Base-by-base conservation (phyloP, 2,888 invertebrate species). In the Melieria omissa region DNA sequence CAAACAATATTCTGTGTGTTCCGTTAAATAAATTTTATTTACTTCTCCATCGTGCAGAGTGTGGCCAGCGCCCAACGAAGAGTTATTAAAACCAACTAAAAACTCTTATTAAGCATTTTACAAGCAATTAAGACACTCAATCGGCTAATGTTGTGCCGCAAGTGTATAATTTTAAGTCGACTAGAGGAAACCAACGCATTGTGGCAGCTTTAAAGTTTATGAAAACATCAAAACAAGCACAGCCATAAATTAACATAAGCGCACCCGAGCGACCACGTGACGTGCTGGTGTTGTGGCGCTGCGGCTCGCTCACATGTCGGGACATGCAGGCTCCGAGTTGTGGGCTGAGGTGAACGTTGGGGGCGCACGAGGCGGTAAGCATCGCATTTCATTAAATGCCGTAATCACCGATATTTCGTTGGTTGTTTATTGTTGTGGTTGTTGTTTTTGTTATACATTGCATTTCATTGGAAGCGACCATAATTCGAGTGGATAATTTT, bases 331-430 rank as follows among this genome's bases (percentile, higher is more conserved):
- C 45, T 0, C 3, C 49, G 42, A 47, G 47, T 42, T 61, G 29
- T 60, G 62, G 44, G 4, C 47, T 14, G 45, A 16, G 5, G 63
- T 16, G 4, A 5, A 52, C n/a, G 14, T 14, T 8, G 52, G 7
- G n/a, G 4, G 52, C 12, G 8, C 4, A 52, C 12, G n/a, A 52
- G 64, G 52, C 54, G 52, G 52, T 52, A 12, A 41, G 62, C 62
- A 62, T 69, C 69, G 63, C 55, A 69, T 69, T 69, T 62, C 69
- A 45, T 46, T 63, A 45, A 62, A 62, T 54, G n/a, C 69, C 41
- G 46, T 62, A 69, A 69, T 62, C 69, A n/a, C 44, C 46, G 69
- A 62, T 69, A 69, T 62, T 63, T 55, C 62, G 55, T 62, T 47
- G 14, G 54, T 9, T 61, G 4, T 14, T 4, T 44, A 6, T 52